Base-by-base conservation (phyloP, 2,888 invertebrate species). In the Argyra leucocephala region DNA sequence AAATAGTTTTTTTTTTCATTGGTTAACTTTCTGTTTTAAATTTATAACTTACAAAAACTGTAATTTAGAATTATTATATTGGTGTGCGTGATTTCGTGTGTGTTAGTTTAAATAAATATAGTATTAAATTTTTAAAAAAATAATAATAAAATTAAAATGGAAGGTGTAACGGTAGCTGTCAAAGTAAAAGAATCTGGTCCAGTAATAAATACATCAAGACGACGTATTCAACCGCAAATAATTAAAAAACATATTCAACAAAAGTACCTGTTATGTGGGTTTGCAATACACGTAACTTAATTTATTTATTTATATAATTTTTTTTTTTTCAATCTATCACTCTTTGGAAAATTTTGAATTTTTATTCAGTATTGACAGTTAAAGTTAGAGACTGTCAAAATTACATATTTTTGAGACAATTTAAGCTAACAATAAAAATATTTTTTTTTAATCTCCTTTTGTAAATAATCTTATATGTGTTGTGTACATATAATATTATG, bases 161-260 rank as follows among this genome's bases (percentile, higher is more conserved):
- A 61, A 61, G 64, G 68, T 22, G 66, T 64, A 60, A 57, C 65
- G 15, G 61, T 77, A 60, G 74, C 77, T 64, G 76, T 63, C 57
- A 48, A 63, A 64, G 57, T 63, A 12, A 37, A 57, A 18, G 57
- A 63, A 3, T n/a, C 23, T n/a, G 23, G 57, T 10, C 22, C 23
- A 9, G 61, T 61, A n/a, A 61, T 26, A 18, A 18, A 18, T 48
- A 5, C 48, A n/a, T 18, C 9, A 61, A 61, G 61, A 61, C 61
- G 21, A 23, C 62, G 77, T 7, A 75, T 78, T 21, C 77, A 76
- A 64, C 72, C 78, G 21, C 75, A 78, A 22, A 76, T 79, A 66
- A 74, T 78, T 68, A 79, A 79, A 69, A 78, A 78, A 69, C 78
- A 79, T 72, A 76, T 79, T 66, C 79, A 78, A 73, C 78, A 79